Evolutionary conservation across 2,797 vertebrate genomes (phyloP).

Genomic region (Eidolon dupreanum): DNA sequence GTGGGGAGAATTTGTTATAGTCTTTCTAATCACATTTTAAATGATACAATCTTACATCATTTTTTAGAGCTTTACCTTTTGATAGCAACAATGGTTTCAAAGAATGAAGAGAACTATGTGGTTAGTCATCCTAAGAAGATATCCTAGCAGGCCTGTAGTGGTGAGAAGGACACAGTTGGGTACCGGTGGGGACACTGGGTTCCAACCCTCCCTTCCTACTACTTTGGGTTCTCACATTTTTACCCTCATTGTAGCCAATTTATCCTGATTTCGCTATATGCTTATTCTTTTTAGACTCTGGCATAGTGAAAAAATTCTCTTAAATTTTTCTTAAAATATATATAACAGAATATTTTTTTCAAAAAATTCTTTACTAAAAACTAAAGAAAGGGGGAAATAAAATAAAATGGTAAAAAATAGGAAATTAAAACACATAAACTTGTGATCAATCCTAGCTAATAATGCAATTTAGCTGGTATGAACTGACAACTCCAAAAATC

Average conservation of each 20-base stretch:
- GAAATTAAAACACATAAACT: background rate
- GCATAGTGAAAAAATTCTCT: background rate
- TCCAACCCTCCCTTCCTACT: background rate
- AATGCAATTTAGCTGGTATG: background rate
- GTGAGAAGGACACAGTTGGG: background rate
- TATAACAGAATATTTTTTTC: background rate
- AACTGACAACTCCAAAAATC: background rate
- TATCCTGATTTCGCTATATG: background rate
- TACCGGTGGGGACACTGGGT: too few species aligned
- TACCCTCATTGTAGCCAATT: background rate
- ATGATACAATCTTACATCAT: background rate
- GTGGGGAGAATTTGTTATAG: background rate
- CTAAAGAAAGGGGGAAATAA: background rate
- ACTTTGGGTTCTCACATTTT: background rate
- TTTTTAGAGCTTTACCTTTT: background rate
- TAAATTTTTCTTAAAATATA: background rate
- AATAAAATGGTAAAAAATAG: background rate
- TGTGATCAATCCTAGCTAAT: background rate
- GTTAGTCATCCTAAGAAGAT: background rate
- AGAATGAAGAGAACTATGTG: background rate
- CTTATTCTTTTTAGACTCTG: background rate
- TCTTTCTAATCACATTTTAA: background rate
- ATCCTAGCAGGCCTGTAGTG: background rate
- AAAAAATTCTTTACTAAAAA: background rate
- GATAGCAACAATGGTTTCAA: background rate